Base-by-base conservation (phyloP, 1,140 invertebrate genomes). In the Drepana arcuata region DNA sequence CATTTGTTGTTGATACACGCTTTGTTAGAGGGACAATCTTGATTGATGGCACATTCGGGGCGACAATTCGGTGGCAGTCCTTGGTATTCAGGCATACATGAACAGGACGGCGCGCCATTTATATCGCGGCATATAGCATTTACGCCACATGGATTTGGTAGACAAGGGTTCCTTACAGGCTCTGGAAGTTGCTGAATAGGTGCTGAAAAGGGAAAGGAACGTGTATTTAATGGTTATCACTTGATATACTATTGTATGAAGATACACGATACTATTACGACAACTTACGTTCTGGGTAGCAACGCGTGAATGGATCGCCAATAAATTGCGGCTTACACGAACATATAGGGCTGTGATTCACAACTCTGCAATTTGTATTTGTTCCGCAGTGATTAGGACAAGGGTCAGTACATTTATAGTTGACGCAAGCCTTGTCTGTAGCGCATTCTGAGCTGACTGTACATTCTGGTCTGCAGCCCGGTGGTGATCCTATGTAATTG, bases 281-380 rank as follows among this genome's bases (percentile, higher is more conserved):
- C n/a, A 23, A 71, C 85, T 85, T 83, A 87, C 86, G 70, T 77
- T 72, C 65, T 36, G 52, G 49, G 40, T 77, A 69, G 50, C 86
- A 88, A 58, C 84, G 74, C 13, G 83, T 82, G 36, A 88, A 88
- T n/a, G 86, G 84, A 75, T 88, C 86, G 13, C 86, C 86, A 25
- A 74, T 83, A 44, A 73, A 85, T 34, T 81, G 81, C 13, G 54
- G 26, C 14, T 57, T 56, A 51, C 86, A 88, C 32, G 83, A 81
- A 55, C 86, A 88, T 16, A 86, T 75, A 24, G 90, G 88, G 53
- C 86, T 87, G 57, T 93, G 91, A 60, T 92, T 91, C 24, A 89
- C 85, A 2, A 93, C 91, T 55, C 86, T 86, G 57, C 93, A 95
- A 30, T 90, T 84, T 7, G 92, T 86, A 59, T 93, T 92, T 15